phyloP scores from a whole-genome alignment of 2,113 vertebrate species.

The Poecile atricapillus region DNA sequence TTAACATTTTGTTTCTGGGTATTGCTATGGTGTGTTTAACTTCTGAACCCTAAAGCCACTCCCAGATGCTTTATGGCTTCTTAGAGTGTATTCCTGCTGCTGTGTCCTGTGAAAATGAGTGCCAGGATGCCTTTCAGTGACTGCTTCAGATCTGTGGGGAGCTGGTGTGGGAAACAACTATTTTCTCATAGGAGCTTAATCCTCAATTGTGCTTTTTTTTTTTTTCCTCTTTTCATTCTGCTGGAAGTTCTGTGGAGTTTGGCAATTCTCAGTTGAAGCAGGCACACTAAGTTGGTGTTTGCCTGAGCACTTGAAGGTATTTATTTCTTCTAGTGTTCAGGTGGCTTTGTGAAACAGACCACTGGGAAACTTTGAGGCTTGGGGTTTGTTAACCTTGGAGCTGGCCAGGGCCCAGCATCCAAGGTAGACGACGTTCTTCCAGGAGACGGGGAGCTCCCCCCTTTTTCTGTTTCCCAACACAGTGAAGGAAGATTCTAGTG shows the following conservation, averaged over 20 bases:
- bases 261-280: neutral
- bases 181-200: neutral
- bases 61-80: neutral
- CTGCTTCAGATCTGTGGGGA: neutral
- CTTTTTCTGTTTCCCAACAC: neutral
- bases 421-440: neutral
- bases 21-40: neutral
- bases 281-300: neutral
- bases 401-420: neutral
- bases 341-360: neutral
- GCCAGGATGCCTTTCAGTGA: neutral
- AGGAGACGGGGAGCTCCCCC: neutral
- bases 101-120: neutral
- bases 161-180: neutral
- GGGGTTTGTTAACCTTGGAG: neutral
- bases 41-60: neutral
- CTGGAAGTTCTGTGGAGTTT: neutral
- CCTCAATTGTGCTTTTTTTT: accelerated
- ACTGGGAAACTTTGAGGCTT: accelerated
- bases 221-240: neutral
- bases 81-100: neutral
- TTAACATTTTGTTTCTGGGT: neutral
- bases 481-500: neutral
- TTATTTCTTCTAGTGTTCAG: neutral
- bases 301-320: neutral